Base-by-base conservation (phyloP, 2,888 invertebrate genomes). In the Parnassius mnemosyne region DNA sequence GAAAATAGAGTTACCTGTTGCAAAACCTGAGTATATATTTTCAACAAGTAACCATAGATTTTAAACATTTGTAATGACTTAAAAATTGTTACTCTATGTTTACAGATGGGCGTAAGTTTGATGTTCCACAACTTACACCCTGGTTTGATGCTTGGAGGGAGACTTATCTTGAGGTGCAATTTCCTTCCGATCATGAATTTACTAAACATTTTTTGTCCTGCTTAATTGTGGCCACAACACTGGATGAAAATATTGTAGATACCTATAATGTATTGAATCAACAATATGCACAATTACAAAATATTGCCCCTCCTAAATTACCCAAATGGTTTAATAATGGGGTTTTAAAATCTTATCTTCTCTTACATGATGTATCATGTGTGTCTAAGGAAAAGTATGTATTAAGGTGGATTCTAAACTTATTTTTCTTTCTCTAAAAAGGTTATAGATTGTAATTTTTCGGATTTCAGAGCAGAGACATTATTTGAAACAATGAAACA, bases 111-210 rank as follows among this genome's bases (percentile, higher is more conserved):
- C 88, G 92, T 65, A 92, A 93, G 71, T 84, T 97, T 67, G 94
- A 95, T 71, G 92, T 96, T 71, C 97, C 97, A 43, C 89, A 94
- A 47, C 92, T 94, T 10, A 96, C 97, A 60, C 96, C 97, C 12
- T 99, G 99, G 99, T 99, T 97, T 92, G 98, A 98, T 84, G 94
- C 95, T 10, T 99, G 98, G 97, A 93, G 98, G 74, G 97, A 98
- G 73, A 96, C 96, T 42, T 98, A 98, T 84, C 92, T 98, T 53
- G 94, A 95, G 77, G 95, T 97, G 65, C 95, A 97, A 79, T 96
- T 96, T 81, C 96, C 97, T 16, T 95, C 96, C 5, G 99, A 99
- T 79, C 99, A 99, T 92, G 99, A 99, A 87, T 99, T 98, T 79
- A 96, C 98, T 0, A 96, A 96, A 77, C 97, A 97, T 84, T 96